Conservation (phyloP, 2,797 vertebrate genomes). For the Lithobates pipiens region DNA sequence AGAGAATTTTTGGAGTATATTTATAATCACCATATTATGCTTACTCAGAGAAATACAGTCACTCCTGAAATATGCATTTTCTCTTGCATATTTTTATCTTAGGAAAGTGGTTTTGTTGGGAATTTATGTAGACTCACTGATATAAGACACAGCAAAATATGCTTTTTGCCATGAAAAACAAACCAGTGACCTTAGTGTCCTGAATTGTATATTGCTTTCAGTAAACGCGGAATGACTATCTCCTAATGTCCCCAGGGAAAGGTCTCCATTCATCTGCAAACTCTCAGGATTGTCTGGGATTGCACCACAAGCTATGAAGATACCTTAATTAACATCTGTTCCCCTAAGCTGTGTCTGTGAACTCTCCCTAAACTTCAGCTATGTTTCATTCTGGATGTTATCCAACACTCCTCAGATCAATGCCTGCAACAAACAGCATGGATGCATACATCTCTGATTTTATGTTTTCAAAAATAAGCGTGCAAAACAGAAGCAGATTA, state of each 20-base stretch:
- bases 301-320: constrained; percentile 27
- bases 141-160: constrained; percentile 5
- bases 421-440: background rate
- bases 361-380: constrained; percentile 24
- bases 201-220: background rate
- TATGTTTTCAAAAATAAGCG: background rate
- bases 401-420: background rate
- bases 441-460: background rate
- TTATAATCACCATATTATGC: background rate
- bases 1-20: background rate
- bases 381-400: background rate
- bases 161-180: background rate
- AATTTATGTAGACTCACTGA: background rate
- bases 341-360: constrained; percentile 29
- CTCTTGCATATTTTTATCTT: background rate
- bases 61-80: background rate
- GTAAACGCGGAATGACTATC: background rate
- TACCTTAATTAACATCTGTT: constrained; percentile 39
- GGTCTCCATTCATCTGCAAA: background rate
- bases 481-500: background rate
- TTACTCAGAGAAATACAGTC: background rate
- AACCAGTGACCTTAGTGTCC: background rate
- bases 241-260: background rate
- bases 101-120: background rate
- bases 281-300: constrained; percentile 12